Evolutionary conservation across 2,797 vertebrate species (phyloP).

Genomic region (Anomalospiza imberbis): DNA sequence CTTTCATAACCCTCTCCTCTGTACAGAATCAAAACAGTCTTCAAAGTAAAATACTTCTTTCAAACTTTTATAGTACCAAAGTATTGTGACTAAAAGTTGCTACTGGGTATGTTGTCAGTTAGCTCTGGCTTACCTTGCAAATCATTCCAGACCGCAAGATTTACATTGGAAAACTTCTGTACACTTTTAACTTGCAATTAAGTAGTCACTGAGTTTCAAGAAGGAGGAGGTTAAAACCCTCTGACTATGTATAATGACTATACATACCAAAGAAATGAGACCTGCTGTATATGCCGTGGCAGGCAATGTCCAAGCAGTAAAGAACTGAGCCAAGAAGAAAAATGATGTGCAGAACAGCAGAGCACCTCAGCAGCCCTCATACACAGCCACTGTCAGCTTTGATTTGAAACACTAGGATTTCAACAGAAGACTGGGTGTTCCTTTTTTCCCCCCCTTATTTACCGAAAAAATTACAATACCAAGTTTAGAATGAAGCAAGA

Average conservation of each 20-base stretch:
- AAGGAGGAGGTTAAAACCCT: not conserved
- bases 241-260: no score
- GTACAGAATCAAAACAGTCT: not conserved
- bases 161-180: not conserved
- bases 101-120: not conserved
- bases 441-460: fast-evolving
- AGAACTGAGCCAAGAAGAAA: not conserved
- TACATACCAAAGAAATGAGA: not conserved
- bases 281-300: not conserved
- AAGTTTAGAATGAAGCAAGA: constrained; percentile 6
- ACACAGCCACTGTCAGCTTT: not conserved
- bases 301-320: not conserved
- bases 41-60: not conserved
- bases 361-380: not conserved
- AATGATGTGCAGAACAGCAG: not conserved
- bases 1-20: not conserved
- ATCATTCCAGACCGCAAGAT: not conserved
- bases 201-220: not conserved
- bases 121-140: not conserved
- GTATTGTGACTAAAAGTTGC: not conserved
- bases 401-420: not conserved
- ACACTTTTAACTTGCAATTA: not conserved
- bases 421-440: not conserved
- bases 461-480: not conserved
- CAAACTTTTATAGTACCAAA: not conserved